These are phyloP conservation scores for Drosophila parvula DNA, from an alignment of 1,140 invertebrate species.

Conservation along the genomic window DNA sequence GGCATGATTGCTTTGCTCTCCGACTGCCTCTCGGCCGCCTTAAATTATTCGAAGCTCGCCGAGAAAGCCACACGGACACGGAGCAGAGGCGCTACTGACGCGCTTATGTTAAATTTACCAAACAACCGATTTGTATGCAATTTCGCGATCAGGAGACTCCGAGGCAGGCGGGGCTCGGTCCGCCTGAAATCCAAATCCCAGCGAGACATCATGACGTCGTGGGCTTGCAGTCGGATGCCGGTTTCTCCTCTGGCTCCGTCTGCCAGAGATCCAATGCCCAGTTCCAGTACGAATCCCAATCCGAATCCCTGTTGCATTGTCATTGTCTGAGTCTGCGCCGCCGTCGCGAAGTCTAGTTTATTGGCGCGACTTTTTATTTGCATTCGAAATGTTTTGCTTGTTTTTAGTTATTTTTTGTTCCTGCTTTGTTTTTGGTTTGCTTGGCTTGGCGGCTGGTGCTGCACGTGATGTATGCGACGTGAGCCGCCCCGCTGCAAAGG, in stretches of 20 bases:
- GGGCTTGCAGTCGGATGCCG: slow-evolving; percentile 48
- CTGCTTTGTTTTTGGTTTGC: slow-evolving; percentile 41
- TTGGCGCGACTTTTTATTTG: slow-evolving; percentile 84
- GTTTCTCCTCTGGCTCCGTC: slow-evolving; percentile 4
- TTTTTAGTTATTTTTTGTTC: slow-evolving; percentile 15
- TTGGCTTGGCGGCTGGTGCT: slow-evolving; percentile 33
- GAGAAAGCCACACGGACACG: slow-evolving; percentile 48
- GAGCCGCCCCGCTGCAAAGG: slow-evolving; percentile 19
- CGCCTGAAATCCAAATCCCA: slow-evolving; percentile 78
- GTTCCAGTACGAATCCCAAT: not conserved
- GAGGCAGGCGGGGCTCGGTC: not conserved
- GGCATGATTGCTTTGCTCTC: slow-evolving; percentile 33
- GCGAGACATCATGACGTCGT: slow-evolving; percentile 83
- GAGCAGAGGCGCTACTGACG: slow-evolving; percentile 79
- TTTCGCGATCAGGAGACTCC: slow-evolving; percentile 60
- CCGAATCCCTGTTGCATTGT: slow-evolving; percentile 36
- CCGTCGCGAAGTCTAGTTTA: slow-evolving; percentile 82
- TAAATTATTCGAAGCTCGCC: slow-evolving; percentile 80
- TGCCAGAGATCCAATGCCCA: not conserved
- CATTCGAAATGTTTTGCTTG: slow-evolving; percentile 66
- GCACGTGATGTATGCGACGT: slow-evolving; percentile 75
- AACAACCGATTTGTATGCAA: slow-evolving; percentile 83
- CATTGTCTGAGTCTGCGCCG: slow-evolving; percentile 50
- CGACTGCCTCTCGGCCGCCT: slow-evolving; percentile 41
- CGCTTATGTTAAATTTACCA: slow-evolving; percentile 83